phyloP scores from a whole-genome alignment of 2,888 invertebrate genomes.

The Ephialtes manifestator region DNA sequence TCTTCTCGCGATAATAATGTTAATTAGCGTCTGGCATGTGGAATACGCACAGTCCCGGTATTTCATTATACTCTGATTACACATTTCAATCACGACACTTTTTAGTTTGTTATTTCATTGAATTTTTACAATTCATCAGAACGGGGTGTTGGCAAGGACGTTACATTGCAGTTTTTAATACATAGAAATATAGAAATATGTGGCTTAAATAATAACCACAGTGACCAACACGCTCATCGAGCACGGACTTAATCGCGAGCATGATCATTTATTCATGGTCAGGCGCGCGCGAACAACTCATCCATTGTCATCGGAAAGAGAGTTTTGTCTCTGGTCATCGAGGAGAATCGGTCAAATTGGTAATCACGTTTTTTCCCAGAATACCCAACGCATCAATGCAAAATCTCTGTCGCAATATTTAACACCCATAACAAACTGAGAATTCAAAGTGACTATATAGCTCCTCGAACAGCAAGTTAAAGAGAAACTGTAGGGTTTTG shows the following conservation, averaged over 20 bases:
- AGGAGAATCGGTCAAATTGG: not conserved
- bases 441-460: not conserved
- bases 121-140: not conserved
- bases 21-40: conserved; percentile 31
- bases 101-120: not conserved
- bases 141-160: not conserved
- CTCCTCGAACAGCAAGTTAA: not conserved
- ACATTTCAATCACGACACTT: not conserved
- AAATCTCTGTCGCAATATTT: conserved; percentile 5
- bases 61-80: not conserved
- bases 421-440: not conserved
- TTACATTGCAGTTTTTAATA: not conserved
- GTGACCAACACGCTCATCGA: not conserved
- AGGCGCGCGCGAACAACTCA: conserved; percentile 20
- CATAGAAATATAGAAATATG: not conserved
- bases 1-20: conserved; percentile 40
- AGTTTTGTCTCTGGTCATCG: conserved; percentile 4
- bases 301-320: not conserved
- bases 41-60: not conserved
- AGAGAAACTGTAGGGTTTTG: not conserved
- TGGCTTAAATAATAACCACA: not conserved
- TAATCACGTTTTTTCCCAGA: conserved; percentile 10
- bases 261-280: conserved; percentile 30
- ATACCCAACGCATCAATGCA: not conserved
- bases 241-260: conserved; percentile 14